Base-by-base conservation (phyloP, 2,113 vertebrate genomes). In the Lagopus leucura region DNA sequence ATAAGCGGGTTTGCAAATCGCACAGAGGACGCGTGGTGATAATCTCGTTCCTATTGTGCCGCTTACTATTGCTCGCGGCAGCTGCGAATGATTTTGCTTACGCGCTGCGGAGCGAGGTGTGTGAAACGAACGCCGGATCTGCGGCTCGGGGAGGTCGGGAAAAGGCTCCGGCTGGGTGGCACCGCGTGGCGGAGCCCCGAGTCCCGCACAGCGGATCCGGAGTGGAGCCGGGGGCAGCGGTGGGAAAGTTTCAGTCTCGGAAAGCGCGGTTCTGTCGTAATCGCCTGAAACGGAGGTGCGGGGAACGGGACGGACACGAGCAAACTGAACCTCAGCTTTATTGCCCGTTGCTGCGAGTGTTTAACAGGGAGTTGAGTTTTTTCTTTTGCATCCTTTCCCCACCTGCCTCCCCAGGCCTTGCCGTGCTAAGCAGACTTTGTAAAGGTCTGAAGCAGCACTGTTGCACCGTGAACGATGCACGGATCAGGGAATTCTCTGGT, bases 131-230 rank as follows among this genome's bases (percentile, higher is more conserved):
- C 3, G 54, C 76, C 64, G 80, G 81, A 87, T 75, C 83, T 58
- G 77, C 80, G 38, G 89, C 89, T 94, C 65, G 1, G 42, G 17
- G 13, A 78, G 95, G 83, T 64, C 48, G 24, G 52, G 50, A 69
- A 72, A 65, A 91, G 82, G 21, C 27, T 63, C 66, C 95, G 95
- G 87, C 95, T 24, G 93, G 95, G 93, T 94, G 97, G 95, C 95
- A 93, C 52, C 92, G 40, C 71, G 0, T 13, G 50, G 66, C 32
- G 57, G 70, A 52, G 79, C 45, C 21, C 83, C 69, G 38, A 85
- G 22, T 47, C 61, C 60, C 61, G 34, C 6, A 7, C 19, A 12
- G 20, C 0, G 1, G 36, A 76, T 86, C 34, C n/a, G 82, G 38
- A 28, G 52, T 15, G 52, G 27, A 54, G 15, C 13, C 16, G 52